Evolutionary conservation across 2,888 invertebrate species (phyloP).

Genomic region (Dione vanillae): DNA sequence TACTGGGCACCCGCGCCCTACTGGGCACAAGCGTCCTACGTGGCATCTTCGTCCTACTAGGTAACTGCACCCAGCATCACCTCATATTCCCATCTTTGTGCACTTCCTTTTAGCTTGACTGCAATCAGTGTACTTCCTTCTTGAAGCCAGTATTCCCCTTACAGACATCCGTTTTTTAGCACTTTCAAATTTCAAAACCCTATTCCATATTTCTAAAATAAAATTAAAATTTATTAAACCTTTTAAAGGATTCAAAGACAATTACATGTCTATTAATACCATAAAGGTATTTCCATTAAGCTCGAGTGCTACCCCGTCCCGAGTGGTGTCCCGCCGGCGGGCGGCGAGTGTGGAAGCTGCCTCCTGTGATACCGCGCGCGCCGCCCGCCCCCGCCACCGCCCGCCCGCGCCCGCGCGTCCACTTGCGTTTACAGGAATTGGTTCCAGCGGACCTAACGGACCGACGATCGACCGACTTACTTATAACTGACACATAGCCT

Average conservation of each 20-base stretch:
- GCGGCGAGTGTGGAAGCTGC: conserved; percentile 60
- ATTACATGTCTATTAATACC: neutral
- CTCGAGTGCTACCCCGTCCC: neutral
- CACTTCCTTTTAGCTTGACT: too few relatives aligned
- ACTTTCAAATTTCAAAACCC: neutral
- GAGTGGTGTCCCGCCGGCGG: conserved; percentile 33
- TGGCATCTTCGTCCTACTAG: too few relatives aligned
- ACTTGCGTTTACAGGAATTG: neutral
- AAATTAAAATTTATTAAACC: too few relatives aligned
- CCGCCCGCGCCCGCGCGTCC: neutral
- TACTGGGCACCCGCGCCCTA: too few relatives aligned
- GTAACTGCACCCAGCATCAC: too few relatives aligned
- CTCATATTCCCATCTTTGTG: too few relatives aligned
- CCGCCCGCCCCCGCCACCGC: conserved; percentile 37
- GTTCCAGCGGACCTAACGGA: neutral
- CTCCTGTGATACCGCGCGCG: conserved; percentile 64
- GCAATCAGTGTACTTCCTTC: too few relatives aligned
- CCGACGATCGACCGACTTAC: neutral
- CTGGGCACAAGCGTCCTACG: too few relatives aligned
- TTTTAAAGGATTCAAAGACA: neutral
- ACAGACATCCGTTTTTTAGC: too few relatives aligned
- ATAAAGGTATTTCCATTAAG: neutral
- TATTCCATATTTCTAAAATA: neutral
- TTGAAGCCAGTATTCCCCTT: too few relatives aligned
- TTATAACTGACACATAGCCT: too few relatives aligned